Percentiles rank a stretch among this genome's conserved stretches.
Evolutionary conservation across 1,140 invertebrate genomes (phyloP).

Genomic region (Brachionus rotundiformis): DNA sequence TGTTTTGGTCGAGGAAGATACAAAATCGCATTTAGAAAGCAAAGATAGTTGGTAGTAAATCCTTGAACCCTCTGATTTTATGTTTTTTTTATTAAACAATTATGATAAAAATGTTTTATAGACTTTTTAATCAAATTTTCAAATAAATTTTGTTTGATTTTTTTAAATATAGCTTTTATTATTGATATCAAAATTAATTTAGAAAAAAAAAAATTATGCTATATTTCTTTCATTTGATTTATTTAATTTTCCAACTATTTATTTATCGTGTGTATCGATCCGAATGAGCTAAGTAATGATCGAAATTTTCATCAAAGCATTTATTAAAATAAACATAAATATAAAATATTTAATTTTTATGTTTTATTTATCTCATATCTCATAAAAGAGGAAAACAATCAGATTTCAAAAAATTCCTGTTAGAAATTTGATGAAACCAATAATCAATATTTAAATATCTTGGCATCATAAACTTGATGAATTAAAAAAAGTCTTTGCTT

Average conservation of each 20-base stretch:
- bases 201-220: background rate
- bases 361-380: background rate
- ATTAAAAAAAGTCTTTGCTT: background rate
- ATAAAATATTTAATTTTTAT: background rate
- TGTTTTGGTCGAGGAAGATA: background rate
- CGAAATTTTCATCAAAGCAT: background rate
- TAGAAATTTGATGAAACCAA: background rate
- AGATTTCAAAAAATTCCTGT: background rate
- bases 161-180: background rate
- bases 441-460: constrained; percentile 10
- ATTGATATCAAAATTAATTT: background rate
- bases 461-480: background rate
- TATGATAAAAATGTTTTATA: constrained; percentile 33
- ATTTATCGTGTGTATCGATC: background rate
- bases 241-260: background rate
- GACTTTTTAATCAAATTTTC: constrained; percentile 11
- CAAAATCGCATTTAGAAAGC: background rate
- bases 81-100: background rate
- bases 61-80: background rate
- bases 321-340: background rate
- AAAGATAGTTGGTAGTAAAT: background rate
- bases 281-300: background rate
- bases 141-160: constrained; percentile 3
- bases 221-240: background rate
- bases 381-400: background rate